phyloP scores from a whole-genome alignment of 2,797 vertebrate species.

The Labeo calbasu region DNA sequence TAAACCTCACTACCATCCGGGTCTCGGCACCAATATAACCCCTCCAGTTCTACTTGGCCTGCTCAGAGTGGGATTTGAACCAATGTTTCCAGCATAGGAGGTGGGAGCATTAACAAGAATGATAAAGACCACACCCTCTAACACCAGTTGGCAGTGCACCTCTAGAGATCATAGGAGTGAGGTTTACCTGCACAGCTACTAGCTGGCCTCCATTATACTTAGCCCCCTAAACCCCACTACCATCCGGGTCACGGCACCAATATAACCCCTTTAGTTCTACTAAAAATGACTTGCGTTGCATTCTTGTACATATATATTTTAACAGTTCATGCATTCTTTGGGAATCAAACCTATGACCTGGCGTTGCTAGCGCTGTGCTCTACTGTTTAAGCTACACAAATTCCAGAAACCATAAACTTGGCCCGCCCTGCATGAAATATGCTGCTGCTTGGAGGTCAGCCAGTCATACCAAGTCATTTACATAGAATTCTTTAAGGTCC shows the following conservation, averaged over 20 bases:
- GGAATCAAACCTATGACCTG: neutral
- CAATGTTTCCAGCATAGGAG: accelerated
- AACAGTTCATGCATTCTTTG: neutral
- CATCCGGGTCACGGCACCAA: no score
- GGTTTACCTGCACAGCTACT: neutral
- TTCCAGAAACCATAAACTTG: neutral
- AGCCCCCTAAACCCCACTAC: no score
- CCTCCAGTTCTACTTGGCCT: neutral
- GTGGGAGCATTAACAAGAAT: neutral
- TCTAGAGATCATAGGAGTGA: neutral
- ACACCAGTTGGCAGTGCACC: neutral
- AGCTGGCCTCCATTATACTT: no score
- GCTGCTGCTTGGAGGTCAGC: neutral
- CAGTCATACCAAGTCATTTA: neutral
- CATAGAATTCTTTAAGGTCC: neutral
- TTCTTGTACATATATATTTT: neutral
- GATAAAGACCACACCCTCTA: neutral
- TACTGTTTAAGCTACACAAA: neutral
- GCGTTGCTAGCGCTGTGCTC: neutral
- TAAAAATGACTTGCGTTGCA: neutral
- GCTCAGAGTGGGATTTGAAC: neutral
- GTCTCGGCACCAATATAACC: neutral
- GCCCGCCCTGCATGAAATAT: neutral
- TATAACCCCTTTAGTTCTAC: no score
- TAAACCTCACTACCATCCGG: neutral